Conservation (phyloP, 2,888 invertebrate genomes). For the Notocelia uddmanniana region DNA sequence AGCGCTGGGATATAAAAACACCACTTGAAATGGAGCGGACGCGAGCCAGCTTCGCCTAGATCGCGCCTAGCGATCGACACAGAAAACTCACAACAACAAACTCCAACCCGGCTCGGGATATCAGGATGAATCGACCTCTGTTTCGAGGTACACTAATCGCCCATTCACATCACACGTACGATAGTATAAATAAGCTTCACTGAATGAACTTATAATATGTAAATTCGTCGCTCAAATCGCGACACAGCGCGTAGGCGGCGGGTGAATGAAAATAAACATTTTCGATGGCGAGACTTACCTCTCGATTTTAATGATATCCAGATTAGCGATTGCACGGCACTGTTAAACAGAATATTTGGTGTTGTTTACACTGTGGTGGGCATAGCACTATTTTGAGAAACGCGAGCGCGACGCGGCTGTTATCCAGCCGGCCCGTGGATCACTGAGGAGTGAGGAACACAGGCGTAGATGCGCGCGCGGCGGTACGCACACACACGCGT, state of each 20-base stretch:
- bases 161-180: conserved; percentile 78
- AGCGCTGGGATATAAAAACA: conserved; percentile 81
- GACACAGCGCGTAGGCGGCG: conserved; percentile 82
- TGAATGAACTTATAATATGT: conserved; percentile 84
- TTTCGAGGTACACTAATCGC: conserved; percentile 68
- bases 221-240: conserved; percentile 84
- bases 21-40: conserved; percentile 80
- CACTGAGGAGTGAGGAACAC: conserved; percentile 62
- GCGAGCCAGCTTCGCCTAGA: conserved; percentile 77
- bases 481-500: conserved; percentile 70
- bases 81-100: conserved; percentile 51
- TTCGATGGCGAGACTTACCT: conserved; percentile 68
- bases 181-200: conserved; percentile 80
- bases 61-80: conserved; percentile 63
- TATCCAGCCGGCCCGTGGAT: conserved; percentile 65
- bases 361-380: conserved; percentile 70
- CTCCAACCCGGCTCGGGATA: conserved; percentile 47
- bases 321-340: conserved; percentile 79
- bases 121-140: conserved; percentile 64
- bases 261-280: conserved; percentile 82
- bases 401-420: conserved; percentile 62
- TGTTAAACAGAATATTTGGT: conserved; percentile 62
- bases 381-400: conserved; percentile 69
- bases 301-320: conserved; percentile 82
- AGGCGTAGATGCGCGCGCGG: conserved; percentile 71